These are phyloP conservation scores for Ophthalmolycus amberensis DNA, from an alignment of 2,113 vertebrate genomes.

Conservation along the genomic window DNA sequence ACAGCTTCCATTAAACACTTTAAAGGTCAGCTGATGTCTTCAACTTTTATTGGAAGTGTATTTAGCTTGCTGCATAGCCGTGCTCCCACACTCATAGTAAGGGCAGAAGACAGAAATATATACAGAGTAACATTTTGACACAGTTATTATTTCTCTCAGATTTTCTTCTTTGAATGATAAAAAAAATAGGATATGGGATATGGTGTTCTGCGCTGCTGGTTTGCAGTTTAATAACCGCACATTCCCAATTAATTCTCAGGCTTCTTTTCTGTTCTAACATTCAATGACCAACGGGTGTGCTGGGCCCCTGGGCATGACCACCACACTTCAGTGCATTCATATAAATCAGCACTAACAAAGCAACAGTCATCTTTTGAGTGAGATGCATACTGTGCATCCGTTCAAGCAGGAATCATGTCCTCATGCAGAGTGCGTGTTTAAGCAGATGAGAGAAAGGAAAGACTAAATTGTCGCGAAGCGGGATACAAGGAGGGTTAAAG, in stretches of 20 bases:
- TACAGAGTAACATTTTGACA: too few relatives aligned
- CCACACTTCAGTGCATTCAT: conserved; percentile 16
- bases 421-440: conserved; percentile 11
- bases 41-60: not conserved
- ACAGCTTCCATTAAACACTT: not conserved
- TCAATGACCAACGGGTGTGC: conserved; percentile 3
- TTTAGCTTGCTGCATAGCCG: not conserved
- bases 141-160: not conserved
- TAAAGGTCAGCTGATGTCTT: not conserved
- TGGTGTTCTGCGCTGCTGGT: conserved; percentile 3
- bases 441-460: conserved; percentile 33
- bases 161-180: not conserved
- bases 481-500: conserved; percentile 32
- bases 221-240: not conserved
- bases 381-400: not conserved
- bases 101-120: too few relatives aligned
- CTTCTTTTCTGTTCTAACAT: conserved; percentile 10
- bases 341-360: conserved; percentile 20
- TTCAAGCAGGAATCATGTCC: conserved; percentile 6
- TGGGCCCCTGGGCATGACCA: conserved; percentile 24
- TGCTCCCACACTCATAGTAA: not conserved
- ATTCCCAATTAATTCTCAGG: conserved; percentile 30
- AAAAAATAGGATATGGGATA: not conserved
- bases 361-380: conserved; percentile 12
- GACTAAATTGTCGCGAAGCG: conserved; percentile 25